Conservation (phyloP, 92 coral and sea anemone genomes). For the Phenganax subtilis region DNA sequence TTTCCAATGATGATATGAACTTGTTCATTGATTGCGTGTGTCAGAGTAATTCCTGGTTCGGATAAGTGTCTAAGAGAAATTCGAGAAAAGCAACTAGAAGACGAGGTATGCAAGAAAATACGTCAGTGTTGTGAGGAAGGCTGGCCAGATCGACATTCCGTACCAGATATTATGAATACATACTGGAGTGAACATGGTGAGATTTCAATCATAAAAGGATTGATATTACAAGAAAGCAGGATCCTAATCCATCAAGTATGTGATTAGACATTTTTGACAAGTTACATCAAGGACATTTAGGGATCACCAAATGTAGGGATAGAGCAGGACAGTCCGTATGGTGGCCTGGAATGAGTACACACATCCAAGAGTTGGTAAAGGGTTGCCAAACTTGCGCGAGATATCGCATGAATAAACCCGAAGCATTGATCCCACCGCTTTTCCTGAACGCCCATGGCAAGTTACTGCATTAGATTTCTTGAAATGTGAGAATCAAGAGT, state of each 20-base stretch:
- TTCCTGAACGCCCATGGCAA: conserved; percentile 56
- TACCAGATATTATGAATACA: conserved; percentile 41
- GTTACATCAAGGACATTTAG: conserved; percentile 49
- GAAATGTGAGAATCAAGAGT: conserved; percentile 32
- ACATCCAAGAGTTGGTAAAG: conserved; percentile 45
- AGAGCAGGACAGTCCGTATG: conserved; percentile 53
- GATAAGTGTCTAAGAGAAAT: not conserved
- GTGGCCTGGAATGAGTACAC: conserved; percentile 55
- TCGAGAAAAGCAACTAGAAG: not conserved
- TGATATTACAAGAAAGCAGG: conserved; percentile 43
- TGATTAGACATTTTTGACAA: conserved; percentile 48
- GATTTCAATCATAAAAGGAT: conserved; percentile 39
- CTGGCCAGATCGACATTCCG: conserved; percentile 46
- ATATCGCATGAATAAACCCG: conserved; percentile 38
- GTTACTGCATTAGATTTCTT: conserved; percentile 51
- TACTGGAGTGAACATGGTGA: conserved; percentile 49
- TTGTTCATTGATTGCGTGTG: too few species aligned
- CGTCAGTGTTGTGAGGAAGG: conserved; percentile 11
- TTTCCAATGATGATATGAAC: too few species aligned
- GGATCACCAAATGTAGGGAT: conserved; percentile 51
- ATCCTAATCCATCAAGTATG: conserved; percentile 43
- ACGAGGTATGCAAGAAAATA: not conserved
- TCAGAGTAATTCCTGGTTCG: too few species aligned
- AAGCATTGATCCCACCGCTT: conserved; percentile 45
- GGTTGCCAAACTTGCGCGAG: conserved; percentile 48